A percentile compares a stretch with the other conserved stretches of the same genome.
Evolutionary conservation across 2,888 invertebrate species (phyloP).

Genomic region (Dasysyrphus albostriatus): DNA sequence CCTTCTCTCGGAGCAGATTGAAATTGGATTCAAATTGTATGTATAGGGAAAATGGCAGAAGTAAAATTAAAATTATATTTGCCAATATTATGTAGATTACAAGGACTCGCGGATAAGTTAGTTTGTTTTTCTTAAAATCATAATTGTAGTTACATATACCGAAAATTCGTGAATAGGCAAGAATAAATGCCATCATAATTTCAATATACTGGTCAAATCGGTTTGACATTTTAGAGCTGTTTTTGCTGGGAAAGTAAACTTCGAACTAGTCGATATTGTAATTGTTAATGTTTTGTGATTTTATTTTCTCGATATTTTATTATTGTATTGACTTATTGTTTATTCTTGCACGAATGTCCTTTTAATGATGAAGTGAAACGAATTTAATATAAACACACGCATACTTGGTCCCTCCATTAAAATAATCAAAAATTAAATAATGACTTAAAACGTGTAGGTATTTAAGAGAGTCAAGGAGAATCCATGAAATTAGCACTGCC

Average conservation of each 20-base stretch:
- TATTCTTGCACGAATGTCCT: not conserved
- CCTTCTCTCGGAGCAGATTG: not conserved
- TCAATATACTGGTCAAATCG: constrained; percentile 38
- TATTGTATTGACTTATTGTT: no score
- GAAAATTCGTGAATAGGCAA: constrained; percentile 49
- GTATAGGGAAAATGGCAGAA: constrained; percentile 31
- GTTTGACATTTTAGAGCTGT: constrained; percentile 44
- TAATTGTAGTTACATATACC: constrained; percentile 53
- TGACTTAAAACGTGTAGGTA: no score
- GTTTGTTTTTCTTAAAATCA: constrained; percentile 24
- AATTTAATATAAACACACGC: not conserved
- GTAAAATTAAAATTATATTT: constrained; percentile 13
- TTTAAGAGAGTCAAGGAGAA: no score
- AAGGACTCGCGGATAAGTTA: constrained; percentile 8
- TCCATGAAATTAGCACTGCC: no score
- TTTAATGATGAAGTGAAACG: not conserved
- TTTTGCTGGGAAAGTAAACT: not conserved
- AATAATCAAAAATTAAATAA: not conserved
- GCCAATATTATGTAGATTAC: constrained; percentile 26
- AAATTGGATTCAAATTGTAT: not conserved
- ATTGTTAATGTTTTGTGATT: not conserved
- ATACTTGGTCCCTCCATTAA: not conserved
- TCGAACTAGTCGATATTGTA: no score
- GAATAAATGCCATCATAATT: constrained; percentile 11
- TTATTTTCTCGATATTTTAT: not conserved